Evolutionary conservation across 1,140 invertebrate genomes (phyloP).

Genomic region (Calephelis nemesis): DNA sequence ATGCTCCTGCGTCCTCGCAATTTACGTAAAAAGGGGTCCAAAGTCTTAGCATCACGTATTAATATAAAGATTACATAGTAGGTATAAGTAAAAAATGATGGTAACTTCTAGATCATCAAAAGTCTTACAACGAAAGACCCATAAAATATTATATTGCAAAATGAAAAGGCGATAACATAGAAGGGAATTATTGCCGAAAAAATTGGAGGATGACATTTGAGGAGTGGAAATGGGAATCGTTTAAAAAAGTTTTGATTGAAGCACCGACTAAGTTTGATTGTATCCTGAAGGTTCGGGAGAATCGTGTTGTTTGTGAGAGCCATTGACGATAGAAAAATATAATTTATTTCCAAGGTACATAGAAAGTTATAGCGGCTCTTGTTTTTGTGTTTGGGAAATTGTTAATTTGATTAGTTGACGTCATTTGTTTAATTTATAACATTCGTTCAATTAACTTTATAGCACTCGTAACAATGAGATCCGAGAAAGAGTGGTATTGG

Average conservation of each 20-base stretch:
- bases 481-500: no score
- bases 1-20: no score
- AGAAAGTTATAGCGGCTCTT: neutral
- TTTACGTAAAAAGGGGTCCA: no score
- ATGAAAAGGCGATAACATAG: constrained; percentile 53
- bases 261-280: constrained; percentile 59
- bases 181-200: constrained; percentile 51
- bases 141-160: constrained; percentile 56
- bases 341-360: constrained; percentile 12
- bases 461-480: no score
- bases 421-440: no score
- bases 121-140: constrained; percentile 31
- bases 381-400: no score
- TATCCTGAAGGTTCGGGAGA: constrained; percentile 56
- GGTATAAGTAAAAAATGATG: no score
- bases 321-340: constrained; percentile 20
- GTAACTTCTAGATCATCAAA: constrained; percentile 25
- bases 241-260: constrained; percentile 72
- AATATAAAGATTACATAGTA: no score
- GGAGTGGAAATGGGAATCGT: constrained; percentile 35
- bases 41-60: no score
- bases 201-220: constrained; percentile 37
- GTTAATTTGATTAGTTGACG: no score
- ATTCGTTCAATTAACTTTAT: no score
- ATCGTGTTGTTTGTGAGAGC: constrained; percentile 37